Conservation (phyloP, 1,140 invertebrate species). For the Hyles vespertilio region DNA sequence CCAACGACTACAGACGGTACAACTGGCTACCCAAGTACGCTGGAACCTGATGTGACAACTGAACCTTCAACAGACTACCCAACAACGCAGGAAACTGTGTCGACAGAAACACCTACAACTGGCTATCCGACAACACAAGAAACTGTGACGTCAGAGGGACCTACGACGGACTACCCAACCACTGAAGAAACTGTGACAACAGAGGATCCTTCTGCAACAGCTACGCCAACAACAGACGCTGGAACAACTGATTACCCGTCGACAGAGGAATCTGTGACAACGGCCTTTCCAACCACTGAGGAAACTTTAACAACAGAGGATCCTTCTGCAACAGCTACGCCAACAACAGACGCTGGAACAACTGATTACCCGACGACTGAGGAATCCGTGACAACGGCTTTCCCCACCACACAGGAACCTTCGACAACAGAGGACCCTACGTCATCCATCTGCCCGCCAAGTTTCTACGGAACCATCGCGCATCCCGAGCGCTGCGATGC, state of each 20-base stretch:
- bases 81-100: too few species aligned
- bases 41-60: neutral
- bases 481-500: neutral
- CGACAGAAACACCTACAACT: too few species aligned
- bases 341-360: neutral
- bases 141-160: neutral
- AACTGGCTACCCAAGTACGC: neutral
- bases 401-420: constrained; percentile 3
- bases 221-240: too few species aligned
- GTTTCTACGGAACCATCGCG: constrained; percentile 25
- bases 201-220: neutral
- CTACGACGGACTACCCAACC: neutral
- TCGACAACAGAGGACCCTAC: constrained; percentile 7
- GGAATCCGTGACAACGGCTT: neutral
- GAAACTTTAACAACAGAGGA: neutral
- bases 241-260: neutral
- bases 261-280: constrained; percentile 7
- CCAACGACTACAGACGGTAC: neutral
- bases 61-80: too few species aligned
- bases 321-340: neutral
- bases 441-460: constrained; percentile 26
- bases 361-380: constrained; percentile 8
- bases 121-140: neutral
- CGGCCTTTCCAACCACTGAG: neutral
- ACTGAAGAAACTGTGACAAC: constrained; percentile 3